phyloP scores from a whole-genome alignment of 2,797 vertebrate species.

The Pseudopleuronectes americanus region DNA sequence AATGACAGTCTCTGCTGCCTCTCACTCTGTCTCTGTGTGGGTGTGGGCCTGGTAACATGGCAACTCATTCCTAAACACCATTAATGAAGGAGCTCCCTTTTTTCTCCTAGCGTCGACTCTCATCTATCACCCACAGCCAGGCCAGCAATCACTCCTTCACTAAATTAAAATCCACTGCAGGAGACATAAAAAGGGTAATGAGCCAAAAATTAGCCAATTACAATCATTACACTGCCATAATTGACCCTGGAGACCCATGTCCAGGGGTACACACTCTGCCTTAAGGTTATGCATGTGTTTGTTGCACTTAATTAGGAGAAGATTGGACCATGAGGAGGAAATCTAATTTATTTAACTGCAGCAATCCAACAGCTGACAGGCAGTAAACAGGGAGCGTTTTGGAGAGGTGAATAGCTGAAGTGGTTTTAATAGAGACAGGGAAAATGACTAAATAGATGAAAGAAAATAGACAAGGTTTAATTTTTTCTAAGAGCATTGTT shows the following conservation, averaged over 20 bases:
- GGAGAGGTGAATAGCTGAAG: constrained; percentile 12
- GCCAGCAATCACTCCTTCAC: constrained; percentile 65
- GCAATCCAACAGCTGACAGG: constrained; percentile 43
- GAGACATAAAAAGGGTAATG: constrained; percentile 80
- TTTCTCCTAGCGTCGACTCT: constrained; percentile 30
- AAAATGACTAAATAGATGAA: background rate
- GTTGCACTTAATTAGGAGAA: constrained; percentile 67
- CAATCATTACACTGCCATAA: constrained; percentile 76
- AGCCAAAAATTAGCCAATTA: constrained; percentile 78
- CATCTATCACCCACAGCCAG: constrained; percentile 66
- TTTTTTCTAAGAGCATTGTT: no score
- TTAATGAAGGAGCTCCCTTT: constrained; percentile 65
- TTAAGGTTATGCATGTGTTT: constrained; percentile 60
- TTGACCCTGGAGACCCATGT: constrained; percentile 75
- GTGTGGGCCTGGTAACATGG: constrained; percentile 49
- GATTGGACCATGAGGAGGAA: constrained; percentile 62
- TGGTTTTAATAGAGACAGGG: background rate
- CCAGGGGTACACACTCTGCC: constrained; percentile 56
- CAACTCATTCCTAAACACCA: constrained; percentile 69
- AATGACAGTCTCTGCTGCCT: constrained; percentile 33
- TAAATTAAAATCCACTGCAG: constrained; percentile 73
- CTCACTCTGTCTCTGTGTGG: constrained; percentile 30
- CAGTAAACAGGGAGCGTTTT: constrained; percentile 40
- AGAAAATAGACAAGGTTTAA: background rate
- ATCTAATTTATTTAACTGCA: constrained; percentile 62